Evolutionary conservation across 92 coral and sea anemone genomes (phyloP), one percentile per base, ranked within the genome.

Genomic region (Galaxea fascicularis): DNA sequence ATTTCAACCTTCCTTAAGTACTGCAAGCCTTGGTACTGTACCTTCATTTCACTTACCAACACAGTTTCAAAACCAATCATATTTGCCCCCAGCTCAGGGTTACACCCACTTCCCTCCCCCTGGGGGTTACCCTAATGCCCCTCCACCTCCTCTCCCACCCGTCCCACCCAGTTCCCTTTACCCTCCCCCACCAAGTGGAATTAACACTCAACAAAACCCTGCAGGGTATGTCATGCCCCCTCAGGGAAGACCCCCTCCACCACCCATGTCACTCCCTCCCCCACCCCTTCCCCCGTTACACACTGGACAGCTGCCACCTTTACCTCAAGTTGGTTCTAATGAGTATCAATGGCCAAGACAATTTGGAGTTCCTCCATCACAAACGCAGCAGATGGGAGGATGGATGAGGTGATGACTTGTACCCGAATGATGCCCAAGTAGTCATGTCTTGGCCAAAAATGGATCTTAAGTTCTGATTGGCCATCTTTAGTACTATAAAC

Each of bases 371-470:
- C 97, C 95, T 58, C 97, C 93, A 14, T 44, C 91, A 20, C 95
- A 87, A 79, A 94, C 82, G 71, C 94, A 82, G 24, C 92, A 90
- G 58, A 88, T 90, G 95, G 98, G 98, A 56, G 99, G 99, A 4
- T 96, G 99, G 99, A 95, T 96, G 98, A 90, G 97, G 17, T 91
- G 90, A 86, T 82, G 26, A 52, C 21, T 10, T 66, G 5, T 67
- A 10, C 4, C 14, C 51, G 12, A 10, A 28, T 11, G 22, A 11
- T 39, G 1, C 3, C 6, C 2, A 35, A 35, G 41, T 2, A 35
- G 2, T 2, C 6, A 35, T 35, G 3, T 35, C 41, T 35, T 35
- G 3, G 6, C 6, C 41, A 35, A 6, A 35, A 35, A 35, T 35
- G 41, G 41, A 35, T 35, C n/a, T n/a, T n/a, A n/a, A n/a, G n/a